phyloP scores from a whole-genome alignment of 2,888 invertebrate species.

The Cryptophagus acutangulus region DNA sequence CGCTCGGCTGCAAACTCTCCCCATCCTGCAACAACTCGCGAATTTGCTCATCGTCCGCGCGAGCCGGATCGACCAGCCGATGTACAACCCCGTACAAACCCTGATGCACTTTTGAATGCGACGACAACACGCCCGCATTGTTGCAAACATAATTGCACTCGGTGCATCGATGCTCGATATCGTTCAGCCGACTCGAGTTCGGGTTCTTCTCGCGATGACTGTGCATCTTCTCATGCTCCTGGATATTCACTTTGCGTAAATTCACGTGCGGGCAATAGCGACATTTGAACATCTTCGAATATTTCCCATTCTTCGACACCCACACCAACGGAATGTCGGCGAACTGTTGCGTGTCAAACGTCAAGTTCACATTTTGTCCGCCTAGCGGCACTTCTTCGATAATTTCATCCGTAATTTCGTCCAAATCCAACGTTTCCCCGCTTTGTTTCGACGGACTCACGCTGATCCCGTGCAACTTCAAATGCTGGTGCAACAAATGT shows the following conservation, averaged over 20 bases:
- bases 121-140: conserved; percentile 63
- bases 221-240: conserved; percentile 81
- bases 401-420: conserved; percentile 39
- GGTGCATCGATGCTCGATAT: conserved; percentile 62
- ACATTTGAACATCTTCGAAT: conserved; percentile 80
- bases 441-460: conserved; percentile 37
- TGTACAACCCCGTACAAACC: conserved; percentile 67
- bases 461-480: conserved; percentile 67
- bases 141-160: conserved; percentile 78
- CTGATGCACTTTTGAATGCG: conserved; percentile 71
- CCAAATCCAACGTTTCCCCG: conserved; percentile 39
- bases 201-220: conserved; percentile 45
- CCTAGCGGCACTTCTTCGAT: conserved; percentile 35
- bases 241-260: conserved; percentile 71
- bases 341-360: conserved; percentile 51
- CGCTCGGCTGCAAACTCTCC: conserved; percentile 19
- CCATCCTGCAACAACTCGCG: conserved; percentile 44
- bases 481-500: conserved; percentile 78
- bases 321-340: conserved; percentile 68
- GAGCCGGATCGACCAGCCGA: conserved; percentile 61
- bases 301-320: conserved; percentile 67
- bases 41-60: conserved; percentile 65
- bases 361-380: conserved; percentile 29
- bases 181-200: conserved; percentile 39
- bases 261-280: conserved; percentile 80